Evolutionary conservation across 2,888 invertebrate species (phyloP).

Genomic region (Noctua pronuba): DNA sequence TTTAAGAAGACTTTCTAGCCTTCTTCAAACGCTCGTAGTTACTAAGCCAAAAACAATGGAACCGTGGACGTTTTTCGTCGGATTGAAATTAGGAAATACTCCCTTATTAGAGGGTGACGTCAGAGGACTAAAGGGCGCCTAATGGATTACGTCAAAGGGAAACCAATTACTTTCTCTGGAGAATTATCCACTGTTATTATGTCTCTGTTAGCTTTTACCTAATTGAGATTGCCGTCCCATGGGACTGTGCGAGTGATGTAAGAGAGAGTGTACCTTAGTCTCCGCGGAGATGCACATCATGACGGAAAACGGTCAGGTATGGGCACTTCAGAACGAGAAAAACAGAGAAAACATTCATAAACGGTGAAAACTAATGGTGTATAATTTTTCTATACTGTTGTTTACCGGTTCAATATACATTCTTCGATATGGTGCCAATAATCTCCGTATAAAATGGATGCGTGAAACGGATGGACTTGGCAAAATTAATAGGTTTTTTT

Average conservation of each 20-base stretch:
- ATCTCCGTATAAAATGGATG: not conserved
- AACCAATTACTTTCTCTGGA: not conserved
- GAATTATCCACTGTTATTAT: not conserved
- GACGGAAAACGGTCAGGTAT: not conserved
- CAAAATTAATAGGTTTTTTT: not conserved
- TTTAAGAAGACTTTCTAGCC: not conserved
- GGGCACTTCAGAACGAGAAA: not conserved
- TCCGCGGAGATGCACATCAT: not conserved
- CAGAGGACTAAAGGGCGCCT: not conserved
- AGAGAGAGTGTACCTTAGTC: not conserved
- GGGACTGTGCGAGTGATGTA: not conserved
- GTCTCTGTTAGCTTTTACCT: not conserved
- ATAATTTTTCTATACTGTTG: not conserved
- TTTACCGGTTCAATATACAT: not conserved
- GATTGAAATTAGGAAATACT: not conserved
- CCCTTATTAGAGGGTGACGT: not conserved
- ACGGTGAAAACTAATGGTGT: too few species aligned
- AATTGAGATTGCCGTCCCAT: not conserved
- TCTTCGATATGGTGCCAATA: not conserved
- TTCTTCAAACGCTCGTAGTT: not conserved
- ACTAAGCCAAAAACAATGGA: not conserved
- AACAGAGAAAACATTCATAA: not conserved
- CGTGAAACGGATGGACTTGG: not conserved
- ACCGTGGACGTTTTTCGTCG: not conserved
- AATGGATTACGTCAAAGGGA: not conserved